Evolutionary conservation across 2,797 vertebrate genomes (phyloP).

Genomic region (Oryzias dopingdopingensis): DNA sequence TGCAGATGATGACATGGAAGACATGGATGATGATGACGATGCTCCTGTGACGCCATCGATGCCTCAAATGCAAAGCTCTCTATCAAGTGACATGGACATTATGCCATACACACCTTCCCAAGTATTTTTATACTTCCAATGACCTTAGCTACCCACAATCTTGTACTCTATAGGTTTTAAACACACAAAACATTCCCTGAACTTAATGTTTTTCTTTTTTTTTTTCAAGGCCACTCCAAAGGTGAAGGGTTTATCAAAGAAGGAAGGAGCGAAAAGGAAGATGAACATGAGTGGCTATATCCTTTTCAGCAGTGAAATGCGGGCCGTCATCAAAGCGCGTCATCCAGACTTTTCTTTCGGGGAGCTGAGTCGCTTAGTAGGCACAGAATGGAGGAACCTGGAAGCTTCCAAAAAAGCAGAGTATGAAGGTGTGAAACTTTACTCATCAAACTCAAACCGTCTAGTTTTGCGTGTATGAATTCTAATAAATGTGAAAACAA

Average conservation of each 20-base stretch:
- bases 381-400: conserved; percentile 98
- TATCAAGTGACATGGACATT: conserved; percentile 86
- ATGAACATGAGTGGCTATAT: conserved; percentile 99
- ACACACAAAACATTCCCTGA: not conserved
- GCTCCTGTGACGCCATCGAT: conserved; percentile 84
- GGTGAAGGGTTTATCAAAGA: conserved; percentile 92
- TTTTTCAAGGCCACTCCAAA: conserved; percentile 88
- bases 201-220: not conserved
- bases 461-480: not conserved
- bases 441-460: not conserved
- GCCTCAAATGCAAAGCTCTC: conserved; percentile 89
- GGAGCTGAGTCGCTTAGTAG: conserved; percentile 96
- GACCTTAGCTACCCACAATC: not conserved
- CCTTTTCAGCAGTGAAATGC: conserved; percentile 99
- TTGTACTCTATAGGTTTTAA: not conserved
- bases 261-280: conserved; percentile 97
- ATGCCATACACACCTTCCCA: conserved; percentile 93
- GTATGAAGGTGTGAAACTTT: conserved; percentile 89
- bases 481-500: not conserved
- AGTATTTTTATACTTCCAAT: conserved; percentile 57
- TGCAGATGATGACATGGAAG: conserved; percentile 90
- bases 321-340: conserved; percentile 96
- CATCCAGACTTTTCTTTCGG: conserved; percentile 98
- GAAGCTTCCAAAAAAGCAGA: conserved; percentile 95
- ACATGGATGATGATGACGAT: conserved; percentile 93